These are phyloP conservation scores for Campoplex nolae DNA, from an alignment of 2,888 invertebrate species.

Conservation along the genomic window DNA sequence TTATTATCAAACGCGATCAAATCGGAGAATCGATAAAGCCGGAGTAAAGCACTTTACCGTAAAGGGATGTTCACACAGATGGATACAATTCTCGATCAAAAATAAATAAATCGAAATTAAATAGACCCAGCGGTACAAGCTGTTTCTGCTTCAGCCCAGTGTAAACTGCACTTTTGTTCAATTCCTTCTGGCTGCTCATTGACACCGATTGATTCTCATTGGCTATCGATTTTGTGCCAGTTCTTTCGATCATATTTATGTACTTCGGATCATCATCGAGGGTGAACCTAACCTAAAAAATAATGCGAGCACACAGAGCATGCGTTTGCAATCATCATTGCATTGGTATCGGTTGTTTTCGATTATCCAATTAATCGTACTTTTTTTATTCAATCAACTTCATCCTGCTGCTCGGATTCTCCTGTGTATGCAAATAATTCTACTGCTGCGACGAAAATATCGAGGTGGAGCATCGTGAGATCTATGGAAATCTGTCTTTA, in stretches of 20 bases:
- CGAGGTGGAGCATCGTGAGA: background rate
- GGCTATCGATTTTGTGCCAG: background rate
- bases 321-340: background rate
- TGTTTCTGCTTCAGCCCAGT: slow-evolving; percentile 7
- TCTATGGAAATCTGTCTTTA: background rate
- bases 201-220: slow-evolving; percentile 23
- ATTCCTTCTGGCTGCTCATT: slow-evolving; percentile 3
- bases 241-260: slow-evolving; percentile 2
- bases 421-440: background rate
- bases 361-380: background rate
- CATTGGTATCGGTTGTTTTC: background rate
- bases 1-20: background rate
- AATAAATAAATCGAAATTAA: background rate
- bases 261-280: background rate
- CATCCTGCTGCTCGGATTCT: background rate
- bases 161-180: background rate
- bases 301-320: background rate
- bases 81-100: background rate
- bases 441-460: background rate
- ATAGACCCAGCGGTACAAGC: background rate
- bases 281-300: slow-evolving; percentile 17
- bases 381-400: background rate
- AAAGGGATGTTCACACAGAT: background rate
- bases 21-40: background rate
- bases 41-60: background rate